phyloP scores from a whole-genome alignment of 2,113 vertebrate species.

The Nestor notabilis region DNA sequence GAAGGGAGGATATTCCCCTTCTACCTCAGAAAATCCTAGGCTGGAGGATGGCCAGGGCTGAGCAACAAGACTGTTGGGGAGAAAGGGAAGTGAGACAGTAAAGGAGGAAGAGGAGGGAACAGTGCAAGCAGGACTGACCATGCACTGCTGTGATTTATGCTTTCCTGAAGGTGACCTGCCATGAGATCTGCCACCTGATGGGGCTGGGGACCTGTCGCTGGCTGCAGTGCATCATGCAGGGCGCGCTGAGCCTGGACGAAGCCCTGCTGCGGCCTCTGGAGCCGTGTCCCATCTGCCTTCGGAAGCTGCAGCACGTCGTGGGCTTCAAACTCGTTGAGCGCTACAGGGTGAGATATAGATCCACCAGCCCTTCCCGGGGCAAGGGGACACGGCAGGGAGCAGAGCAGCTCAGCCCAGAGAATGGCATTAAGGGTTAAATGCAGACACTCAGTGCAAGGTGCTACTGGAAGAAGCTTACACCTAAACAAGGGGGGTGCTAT shows the following conservation, averaged over 20 bases:
- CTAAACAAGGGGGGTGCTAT: not conserved
- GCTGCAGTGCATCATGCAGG: constrained; percentile 81
- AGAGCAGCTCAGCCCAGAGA: not conserved
- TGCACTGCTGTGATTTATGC: not conserved
- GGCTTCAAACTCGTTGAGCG: constrained; percentile 77
- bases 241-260: constrained; percentile 70
- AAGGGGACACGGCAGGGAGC: not conserved
- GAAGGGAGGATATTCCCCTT: not conserved
- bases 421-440: accelerated
- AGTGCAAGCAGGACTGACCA: not conserved
- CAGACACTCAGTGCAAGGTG: not conserved
- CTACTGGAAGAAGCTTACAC: not conserved
- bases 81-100: accelerated
- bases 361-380: not conserved
- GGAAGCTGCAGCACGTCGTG: constrained; percentile 76
- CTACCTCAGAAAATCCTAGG: not conserved
- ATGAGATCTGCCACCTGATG: constrained; percentile 76
- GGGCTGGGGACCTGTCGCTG: constrained; percentile 78
- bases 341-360: constrained; percentile 70
- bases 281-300: constrained; percentile 77
- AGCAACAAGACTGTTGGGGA: accelerated
- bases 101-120: not conserved
- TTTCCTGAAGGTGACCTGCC: constrained; percentile 66
- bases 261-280: constrained; percentile 71
- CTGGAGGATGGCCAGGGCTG: not conserved